These are phyloP conservation scores for Parnassius smintheus DNA, from an alignment of 2,888 invertebrate genomes.

Conservation along the genomic window DNA sequence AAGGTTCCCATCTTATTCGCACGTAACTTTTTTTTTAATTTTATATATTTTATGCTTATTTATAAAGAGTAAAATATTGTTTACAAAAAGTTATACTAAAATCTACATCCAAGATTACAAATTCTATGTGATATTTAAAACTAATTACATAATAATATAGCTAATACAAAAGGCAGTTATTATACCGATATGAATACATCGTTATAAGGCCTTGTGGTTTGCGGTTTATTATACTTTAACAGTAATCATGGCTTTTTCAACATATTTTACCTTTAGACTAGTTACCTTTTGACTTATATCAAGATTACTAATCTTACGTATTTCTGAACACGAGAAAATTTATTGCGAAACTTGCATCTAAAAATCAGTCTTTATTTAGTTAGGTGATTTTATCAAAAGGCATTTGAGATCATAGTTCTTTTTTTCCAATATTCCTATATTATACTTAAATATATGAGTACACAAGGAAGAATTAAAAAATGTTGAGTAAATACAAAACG, in stretches of 20 bases:
- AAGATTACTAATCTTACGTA: conserved; percentile 9
- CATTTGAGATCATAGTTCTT: conserved; percentile 14
- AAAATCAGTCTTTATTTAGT: conserved; percentile 23
- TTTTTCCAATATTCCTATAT: background rate
- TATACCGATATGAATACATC: too few species aligned
- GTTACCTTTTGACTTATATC: background rate
- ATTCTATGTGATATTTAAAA: background rate
- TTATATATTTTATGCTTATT: background rate
- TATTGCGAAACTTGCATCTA: conserved; percentile 16
- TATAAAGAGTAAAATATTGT: background rate
- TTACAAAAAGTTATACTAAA: conserved; percentile 15
- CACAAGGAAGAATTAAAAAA: background rate
- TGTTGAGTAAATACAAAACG: background rate
- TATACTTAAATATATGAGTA: too few species aligned
- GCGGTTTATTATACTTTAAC: too few species aligned
- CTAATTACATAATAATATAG: conserved; percentile 1
- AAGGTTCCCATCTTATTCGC: background rate
- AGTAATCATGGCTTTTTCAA: too few species aligned
- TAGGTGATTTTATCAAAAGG: conserved; percentile 4
- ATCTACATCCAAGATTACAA: conserved; percentile 16
- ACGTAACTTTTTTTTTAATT: background rate
- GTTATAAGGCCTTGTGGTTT: too few species aligned
- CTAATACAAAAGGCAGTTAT: conserved; percentile 3
- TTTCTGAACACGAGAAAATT: conserved; percentile 4
- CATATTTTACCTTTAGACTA: too few species aligned